Evolutionary conservation across 2,797 vertebrate species (phyloP), one percentile per base, ranked within the genome.

Genomic region (Podargus strigoides): DNA sequence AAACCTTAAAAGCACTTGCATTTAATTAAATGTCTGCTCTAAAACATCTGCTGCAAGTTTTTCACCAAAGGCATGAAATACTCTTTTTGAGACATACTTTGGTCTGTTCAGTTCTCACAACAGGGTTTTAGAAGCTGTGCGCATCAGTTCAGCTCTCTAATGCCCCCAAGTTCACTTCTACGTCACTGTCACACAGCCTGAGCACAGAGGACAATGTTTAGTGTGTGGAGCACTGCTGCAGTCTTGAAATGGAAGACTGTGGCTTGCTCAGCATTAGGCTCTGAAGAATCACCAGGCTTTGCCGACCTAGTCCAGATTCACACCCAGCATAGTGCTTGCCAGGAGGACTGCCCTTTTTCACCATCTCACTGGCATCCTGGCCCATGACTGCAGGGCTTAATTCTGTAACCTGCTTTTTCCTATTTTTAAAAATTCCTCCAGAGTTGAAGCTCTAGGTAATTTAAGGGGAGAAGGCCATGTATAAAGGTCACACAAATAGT

Each of bases 101-200:
- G 58, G 42, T 47, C 21, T 81, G 49, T 8, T 75, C 37, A 62
- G 34, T 3, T 84, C 62, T 85, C 58, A 37, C 0, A 0, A 50
- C 0, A 56, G 10, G 9, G 27, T 34, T 69, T 74, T 46, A 56
- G n/a, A 28, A 72, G 32, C 7, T 1, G 7, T 28, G 39, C 16
- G n/a, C 3, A 1, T n/a, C 24, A 52, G 32, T 44, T 22, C 64
- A 64, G n/a, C 28, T 64, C 28, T 44, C 28, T 12, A 30, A 55
- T 19, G 73, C 21, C 12, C 32, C 9, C 44, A 79, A 34, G 8
- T 11, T 19, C 32, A 22, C 18, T 59, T 17, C n/a, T 27, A 3
- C 2, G 68, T 53, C 55, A 39, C 18, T 14, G 20, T 4, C n/a
- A 30, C 0, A 1, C 23, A 62, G 73, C 39, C n/a, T 1, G 9